phyloP scores from a whole-genome alignment of 2,113 vertebrate genomes.

The Brachirus orientalis region DNA sequence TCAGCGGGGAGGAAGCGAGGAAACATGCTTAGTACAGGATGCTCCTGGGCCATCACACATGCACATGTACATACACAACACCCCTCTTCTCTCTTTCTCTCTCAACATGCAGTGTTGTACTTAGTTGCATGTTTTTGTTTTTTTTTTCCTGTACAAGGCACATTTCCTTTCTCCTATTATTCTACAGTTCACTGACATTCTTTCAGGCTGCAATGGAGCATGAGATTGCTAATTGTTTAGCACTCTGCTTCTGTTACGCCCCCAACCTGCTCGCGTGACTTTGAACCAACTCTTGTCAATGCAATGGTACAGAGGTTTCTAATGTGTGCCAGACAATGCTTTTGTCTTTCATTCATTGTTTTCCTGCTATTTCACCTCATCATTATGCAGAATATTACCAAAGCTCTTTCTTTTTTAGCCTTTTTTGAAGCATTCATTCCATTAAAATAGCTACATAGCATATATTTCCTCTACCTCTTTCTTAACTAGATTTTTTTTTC shows the following conservation, averaged over 20 bases:
- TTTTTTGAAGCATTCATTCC: background rate
- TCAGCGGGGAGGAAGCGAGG: constrained; percentile 7
- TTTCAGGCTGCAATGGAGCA: constrained; percentile 10
- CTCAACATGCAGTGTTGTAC: too few species aligned
- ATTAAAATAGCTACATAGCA: background rate
- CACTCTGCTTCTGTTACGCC: constrained; percentile 20
- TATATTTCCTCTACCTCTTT: too few species aligned
- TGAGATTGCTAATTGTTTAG: constrained; percentile 22
- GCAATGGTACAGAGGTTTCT: background rate
- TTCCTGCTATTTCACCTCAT: too few species aligned
- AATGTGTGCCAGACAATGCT: background rate
- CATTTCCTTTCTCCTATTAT: background rate
- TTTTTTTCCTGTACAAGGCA: too few species aligned
- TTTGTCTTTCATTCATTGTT: too few species aligned
- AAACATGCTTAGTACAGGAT: background rate
- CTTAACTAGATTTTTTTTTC: too few species aligned
- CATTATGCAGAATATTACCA: background rate
- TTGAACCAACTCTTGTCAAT: constrained; percentile 28
- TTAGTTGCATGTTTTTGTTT: too few species aligned
- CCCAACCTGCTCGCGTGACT: constrained; percentile 8
- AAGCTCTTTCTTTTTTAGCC: background rate
- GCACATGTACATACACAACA: constrained; percentile 13
- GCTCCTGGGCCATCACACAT: constrained; percentile 4
- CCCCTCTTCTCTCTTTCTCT: background rate
- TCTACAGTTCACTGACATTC: background rate